phyloP scores from a whole-genome alignment of 2,113 vertebrate species.

The Lagenorhynchus albirostris region DNA sequence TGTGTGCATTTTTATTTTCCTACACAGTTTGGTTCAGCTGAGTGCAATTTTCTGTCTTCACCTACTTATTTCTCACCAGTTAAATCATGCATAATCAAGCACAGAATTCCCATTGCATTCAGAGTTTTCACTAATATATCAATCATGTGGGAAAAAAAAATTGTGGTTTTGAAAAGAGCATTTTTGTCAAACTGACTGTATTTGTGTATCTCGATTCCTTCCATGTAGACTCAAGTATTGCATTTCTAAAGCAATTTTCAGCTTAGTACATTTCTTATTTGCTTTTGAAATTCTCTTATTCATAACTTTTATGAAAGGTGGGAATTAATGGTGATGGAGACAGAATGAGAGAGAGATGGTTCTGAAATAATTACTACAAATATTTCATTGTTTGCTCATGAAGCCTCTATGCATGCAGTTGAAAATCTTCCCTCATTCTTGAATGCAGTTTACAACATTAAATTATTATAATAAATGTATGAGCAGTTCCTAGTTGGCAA shows the following conservation, averaged over 20 bases:
- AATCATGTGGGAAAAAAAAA: neutral
- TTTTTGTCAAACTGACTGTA: neutral
- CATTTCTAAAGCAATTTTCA: neutral
- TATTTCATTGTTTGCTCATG: neutral
- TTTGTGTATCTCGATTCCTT: neutral
- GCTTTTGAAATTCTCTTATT: neutral
- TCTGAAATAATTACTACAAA: neutral
- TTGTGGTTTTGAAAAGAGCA: neutral
- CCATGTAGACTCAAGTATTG: neutral
- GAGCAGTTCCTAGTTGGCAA: neutral
- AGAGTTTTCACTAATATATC: neutral
- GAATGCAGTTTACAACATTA: neutral
- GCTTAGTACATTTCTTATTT: neutral
- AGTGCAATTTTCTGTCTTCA: neutral
- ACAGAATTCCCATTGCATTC: neutral
- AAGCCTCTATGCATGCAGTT: neutral
- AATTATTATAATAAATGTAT: neutral
- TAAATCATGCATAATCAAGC: neutral
- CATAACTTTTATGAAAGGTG: neutral
- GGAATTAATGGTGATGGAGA: neutral
- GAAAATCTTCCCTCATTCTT: neutral
- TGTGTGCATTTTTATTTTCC: neutral
- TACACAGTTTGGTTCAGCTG: neutral
- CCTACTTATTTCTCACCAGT: neutral
- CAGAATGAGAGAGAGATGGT: neutral